A percentile compares a stretch with the other conserved stretches of the same genome.
These are phyloP conservation scores for Xestia xanthographa DNA, from an alignment of 2,888 invertebrate species.

Conservation along the genomic window DNA sequence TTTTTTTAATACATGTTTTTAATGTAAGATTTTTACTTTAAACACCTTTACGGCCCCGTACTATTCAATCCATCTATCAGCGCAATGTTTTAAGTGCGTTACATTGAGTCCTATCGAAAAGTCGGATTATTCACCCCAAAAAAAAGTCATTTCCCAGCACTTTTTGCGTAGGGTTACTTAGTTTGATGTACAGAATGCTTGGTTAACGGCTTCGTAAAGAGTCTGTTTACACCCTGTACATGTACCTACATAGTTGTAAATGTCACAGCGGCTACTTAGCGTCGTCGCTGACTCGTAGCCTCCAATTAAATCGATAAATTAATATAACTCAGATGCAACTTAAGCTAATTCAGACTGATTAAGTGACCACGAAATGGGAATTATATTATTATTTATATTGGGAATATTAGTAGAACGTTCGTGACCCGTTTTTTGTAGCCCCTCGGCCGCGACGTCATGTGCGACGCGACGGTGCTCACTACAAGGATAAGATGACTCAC, in stretches of 20 bases:
- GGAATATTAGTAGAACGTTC: neutral
- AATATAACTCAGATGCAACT: constrained; percentile 10
- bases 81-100: too few relatives aligned
- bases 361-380: neutral
- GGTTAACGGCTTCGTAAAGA: too few relatives aligned
- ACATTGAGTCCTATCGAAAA: too few relatives aligned
- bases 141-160: too few relatives aligned
- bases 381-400: neutral
- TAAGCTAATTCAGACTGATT: neutral
- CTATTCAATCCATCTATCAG: too few relatives aligned
- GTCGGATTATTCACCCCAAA: too few relatives aligned
- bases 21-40: too few relatives aligned
- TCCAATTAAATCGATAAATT: constrained; percentile 6
- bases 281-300: neutral
- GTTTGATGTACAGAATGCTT: too few relatives aligned
- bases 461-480: neutral
- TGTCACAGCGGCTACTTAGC: neutral
- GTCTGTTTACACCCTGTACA: too few relatives aligned
- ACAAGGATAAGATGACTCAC: neutral
- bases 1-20: too few relatives aligned
- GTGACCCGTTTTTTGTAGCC: neutral
- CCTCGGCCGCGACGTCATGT: neutral
- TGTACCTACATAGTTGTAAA: constrained; percentile 5
- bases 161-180: too few relatives aligned
- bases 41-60: too few relatives aligned